Evolutionary conservation across 1,140 invertebrate species (phyloP), one percentile per base, ranked within the genome.

Genomic region (Drosophila elegans): DNA sequence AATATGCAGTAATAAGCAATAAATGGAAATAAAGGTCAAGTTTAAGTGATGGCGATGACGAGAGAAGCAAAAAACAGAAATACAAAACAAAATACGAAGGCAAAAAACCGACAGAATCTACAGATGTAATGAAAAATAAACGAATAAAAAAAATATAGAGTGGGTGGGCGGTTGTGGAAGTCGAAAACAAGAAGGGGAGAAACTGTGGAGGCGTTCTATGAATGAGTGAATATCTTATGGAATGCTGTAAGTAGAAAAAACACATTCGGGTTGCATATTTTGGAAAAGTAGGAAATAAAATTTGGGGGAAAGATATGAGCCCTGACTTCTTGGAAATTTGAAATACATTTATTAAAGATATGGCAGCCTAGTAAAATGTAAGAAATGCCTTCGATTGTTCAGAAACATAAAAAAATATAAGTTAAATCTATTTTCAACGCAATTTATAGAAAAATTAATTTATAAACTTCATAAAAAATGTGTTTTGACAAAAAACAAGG

Each of bases 1-100:
- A 74, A 66, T 74, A 39, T 86, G 69, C 71, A 88, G 63, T 79
- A 86, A 86, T 79, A 79, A 86, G 75, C 67, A 83, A 83, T 78
- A 88, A 76, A 83, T 64, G 83, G 39, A 86, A 69, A 88, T 88
- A 86, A 82, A 86, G 83, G 83, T 86, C 83, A 86, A 86, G 83
- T 82, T 86, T 79, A 86, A 86, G 83, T 79, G 83, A 81, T 48
- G 45, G 49, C 59, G 34, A 57, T 73, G 79, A 67, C 46, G 72
- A 61, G 61, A 41, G 36, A n/a, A 39, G 38, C 21, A 39, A 57
- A 41, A 46, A 36, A 66, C 13, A 57, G 13, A 60, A 48, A 46
- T 13, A 45, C n/a, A 45, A 53, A 13, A 25, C 48, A 41, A 42
- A 36, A 32, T 32, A 32, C 29, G 7, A 32, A 32, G 6, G 7